Base-by-base conservation (phyloP, 2,888 invertebrate genomes). In the Hypsopygia costalis region DNA sequence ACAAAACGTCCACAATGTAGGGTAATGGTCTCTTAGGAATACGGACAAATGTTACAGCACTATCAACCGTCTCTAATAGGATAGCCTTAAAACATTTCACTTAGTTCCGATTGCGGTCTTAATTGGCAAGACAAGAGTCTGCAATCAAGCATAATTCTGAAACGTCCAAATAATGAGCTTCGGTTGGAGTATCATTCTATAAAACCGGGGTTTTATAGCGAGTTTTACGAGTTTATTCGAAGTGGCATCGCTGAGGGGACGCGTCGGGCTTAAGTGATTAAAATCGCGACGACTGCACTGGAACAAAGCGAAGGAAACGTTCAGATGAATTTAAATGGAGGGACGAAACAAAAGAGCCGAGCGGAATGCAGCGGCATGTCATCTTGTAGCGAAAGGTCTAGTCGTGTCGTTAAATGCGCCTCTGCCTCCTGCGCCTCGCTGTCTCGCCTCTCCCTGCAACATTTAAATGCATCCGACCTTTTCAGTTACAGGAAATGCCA, bases 251-350 rank as follows among this genome's bases (percentile, higher is more conserved):
- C 40, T 46, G 16, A 45, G 40, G 52, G 50, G 65, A 52, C 62
- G 73, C 76, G 75, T 61, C 68, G 63, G 66, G 64, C 64, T 75
- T 83, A 79, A 83, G 82, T 85, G 83, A 86, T 85, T 83, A 83
- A 80, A 81, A 76, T 76, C 73, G 74, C 69, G 71, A 63, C 63
- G 61, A 64, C 66, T 63, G 76, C 70, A 55, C 55, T 49, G 58
- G 62, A 62, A 83, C 81, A 83, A 80, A 80, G 77, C 58, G 57
- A 16, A 60, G 60, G 69, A 65, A 77, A 71, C 69, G 75, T 76
- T 66, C 68, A 68, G 81, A 81, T 81, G 81, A 79, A 82, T 82
- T 81, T 81, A 78, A 82, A 83, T 81, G 74, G 73, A 68, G 71
- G 65, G 55, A 48, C 52, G 66, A 64, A 66, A 77, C 77, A 76